Conservation (phyloP, 2,888 invertebrate species). For the Tinea trinotella region DNA sequence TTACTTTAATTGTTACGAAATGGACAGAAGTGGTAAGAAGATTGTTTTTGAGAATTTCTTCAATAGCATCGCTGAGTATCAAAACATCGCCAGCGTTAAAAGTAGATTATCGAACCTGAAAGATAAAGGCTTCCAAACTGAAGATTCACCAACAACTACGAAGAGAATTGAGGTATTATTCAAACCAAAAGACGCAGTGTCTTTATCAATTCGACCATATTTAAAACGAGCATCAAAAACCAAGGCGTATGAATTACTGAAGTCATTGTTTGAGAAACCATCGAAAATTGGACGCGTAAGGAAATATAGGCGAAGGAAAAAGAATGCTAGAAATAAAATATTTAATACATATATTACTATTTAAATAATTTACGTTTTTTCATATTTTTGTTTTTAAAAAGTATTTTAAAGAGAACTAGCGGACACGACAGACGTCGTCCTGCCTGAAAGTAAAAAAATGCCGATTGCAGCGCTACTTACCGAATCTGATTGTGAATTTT, state of each 20-base stretch:
- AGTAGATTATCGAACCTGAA: background rate
- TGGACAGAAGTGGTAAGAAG: background rate
- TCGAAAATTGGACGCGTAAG: background rate
- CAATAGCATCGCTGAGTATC: background rate
- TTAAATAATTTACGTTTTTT: slow-evolving; percentile 20
- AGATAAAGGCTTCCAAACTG: background rate
- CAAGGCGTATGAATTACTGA: background rate
- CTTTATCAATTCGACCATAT: background rate
- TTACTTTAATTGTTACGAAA: too few relatives aligned
- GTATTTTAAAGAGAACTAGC: too few relatives aligned
- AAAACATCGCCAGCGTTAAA: too few relatives aligned
- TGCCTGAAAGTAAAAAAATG: too few relatives aligned
- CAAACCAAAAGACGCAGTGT: background rate
- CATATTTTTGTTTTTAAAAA: background rate
- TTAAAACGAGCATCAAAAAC: background rate
- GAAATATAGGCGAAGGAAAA: background rate
- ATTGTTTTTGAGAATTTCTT: background rate
- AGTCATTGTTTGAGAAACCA: background rate
- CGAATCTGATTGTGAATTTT: too few relatives aligned
- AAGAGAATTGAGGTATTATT: background rate
- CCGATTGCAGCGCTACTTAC: too few relatives aligned
- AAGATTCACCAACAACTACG: background rate
- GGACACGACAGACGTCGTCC: too few relatives aligned
- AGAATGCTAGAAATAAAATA: background rate
- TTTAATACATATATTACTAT: slow-evolving; percentile 21